Base-by-base conservation (phyloP, 2,888 invertebrate genomes). In the Leptinotarsa tumamoca region DNA sequence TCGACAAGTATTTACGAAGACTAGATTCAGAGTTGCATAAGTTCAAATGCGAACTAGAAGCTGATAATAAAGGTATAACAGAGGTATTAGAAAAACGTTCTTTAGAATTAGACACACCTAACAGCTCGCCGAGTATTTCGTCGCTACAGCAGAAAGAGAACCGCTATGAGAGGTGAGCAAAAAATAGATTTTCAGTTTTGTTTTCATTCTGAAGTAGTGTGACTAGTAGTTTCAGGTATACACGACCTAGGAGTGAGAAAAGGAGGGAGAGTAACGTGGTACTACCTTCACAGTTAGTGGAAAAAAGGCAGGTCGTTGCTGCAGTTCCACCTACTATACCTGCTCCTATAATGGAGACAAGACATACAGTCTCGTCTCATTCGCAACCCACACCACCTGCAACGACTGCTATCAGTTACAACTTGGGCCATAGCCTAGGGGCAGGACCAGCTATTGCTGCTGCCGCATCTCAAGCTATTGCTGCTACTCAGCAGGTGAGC, bases 21-120 rank as follows among this genome's bases (percentile, higher is more conserved):
- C 90, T 99, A 72, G 96, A 94, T 82, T 93, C 93, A 21, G 99
- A 99, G 87, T 89, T 98, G 71, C 95, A 96, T 83, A 99, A 99
- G 88, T 99, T 99, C 89, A 99, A 99, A 89, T 96, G 98, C 92
- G 99, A 99, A 89, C 89, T 99, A 76, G 99, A 99, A 89, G 99
- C 99, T 1, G 99, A 99, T 88, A 97, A 98, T 90, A 96, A 98
- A 83, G 99, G 99, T 4, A 98, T 98, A 72, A 99, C 99, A 0
- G 98, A 98, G 89, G 91, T 96, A 68, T 89, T 99, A 80, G 98
- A 99, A 89, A 97, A 97, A 89, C 91, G 98, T 63, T 98, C 98
- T 0, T 89, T 98, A 71, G 98, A 98, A 85, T 90, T 98, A 75
- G 98, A 98, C 88, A 93, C 91, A 73, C 92, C 93, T 23, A 89